Evolutionary conservation across 2,797 vertebrate genomes (phyloP), one percentile per base, ranked within the genome.

Genomic region (Lithobates sylvaticus): DNA sequence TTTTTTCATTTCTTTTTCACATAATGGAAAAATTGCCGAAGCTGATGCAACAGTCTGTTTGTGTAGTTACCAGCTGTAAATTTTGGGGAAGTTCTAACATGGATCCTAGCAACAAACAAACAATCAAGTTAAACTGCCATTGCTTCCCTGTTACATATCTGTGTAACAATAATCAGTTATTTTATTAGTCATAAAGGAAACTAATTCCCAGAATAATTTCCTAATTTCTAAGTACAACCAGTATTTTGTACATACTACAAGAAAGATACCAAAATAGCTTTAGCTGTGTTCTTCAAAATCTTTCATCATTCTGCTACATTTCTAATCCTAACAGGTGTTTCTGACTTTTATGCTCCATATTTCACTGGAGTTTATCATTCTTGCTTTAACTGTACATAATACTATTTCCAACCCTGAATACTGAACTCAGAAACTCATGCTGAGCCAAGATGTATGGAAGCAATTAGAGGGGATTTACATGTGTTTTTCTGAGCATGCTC

Each of bases 401-500:
- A 18, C 67, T 74, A 58, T 23, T 74, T 68, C n/a, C 36, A 32
- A 29, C 21, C 27, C 2, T 85, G 44, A 50, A n/a, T 64, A 36
- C 36, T 68, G 42, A 74, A 74, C 12, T 73, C 54, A 73, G 15
- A 85, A 67, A 54, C 23, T 64, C 84, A 58, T 75, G 71, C 71
- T 81, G 84, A 74, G 84, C 61, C 13, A 44, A 80, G 42, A 54
- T 50, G 32, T 80, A 78, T 85, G 84, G 71, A 85, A 80, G 68
- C 44, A 85, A 85, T 85, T 85, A 85, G n/a, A 29, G 13, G 15
- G 65, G 64, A 80, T 81, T 80, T 68, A 79, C 74, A 68, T n/a
- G 32, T 85, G 84, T 39, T 69, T 85, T 76, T 85, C 74, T 29
- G 50, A 65, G 70, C 78, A 44, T 79, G 76, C 12, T 26, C 78